Conservation (phyloP, 2,797 vertebrate genomes). For the Spondyliosoma cantharus region DNA sequence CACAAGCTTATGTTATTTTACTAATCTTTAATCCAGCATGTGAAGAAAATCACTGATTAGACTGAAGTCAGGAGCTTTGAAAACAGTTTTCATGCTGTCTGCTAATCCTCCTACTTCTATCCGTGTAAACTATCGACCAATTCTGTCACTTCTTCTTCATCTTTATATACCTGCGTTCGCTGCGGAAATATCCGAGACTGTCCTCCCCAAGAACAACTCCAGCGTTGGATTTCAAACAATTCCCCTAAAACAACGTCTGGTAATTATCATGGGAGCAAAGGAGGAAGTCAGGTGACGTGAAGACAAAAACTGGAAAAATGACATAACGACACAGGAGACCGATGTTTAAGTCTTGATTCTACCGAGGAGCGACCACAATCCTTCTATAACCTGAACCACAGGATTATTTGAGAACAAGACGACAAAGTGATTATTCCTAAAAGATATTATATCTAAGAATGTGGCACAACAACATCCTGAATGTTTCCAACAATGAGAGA, state of each 20-base stretch:
- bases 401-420: no score
- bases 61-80: background rate
- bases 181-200: background rate
- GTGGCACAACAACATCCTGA: no score
- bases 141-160: background rate
- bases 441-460: no score
- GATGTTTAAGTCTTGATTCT: no score
- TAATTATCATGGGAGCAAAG: background rate
- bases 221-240: no score
- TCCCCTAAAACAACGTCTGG: background rate
- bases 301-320: no score
- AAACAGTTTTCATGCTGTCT: background rate
- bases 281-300: background rate
- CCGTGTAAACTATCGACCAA: no score
- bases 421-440: no score
- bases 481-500: no score
- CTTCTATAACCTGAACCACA: no score
- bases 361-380: no score
- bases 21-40: constrained; percentile 1
- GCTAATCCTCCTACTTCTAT: background rate
- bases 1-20: background rate
- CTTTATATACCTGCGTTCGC: background rate
- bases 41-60: background rate
- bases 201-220: background rate
- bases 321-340: no score